These are phyloP conservation scores for Corydoras sp. DNA, from an alignment of 2,113 vertebrate genomes.

Conservation along the genomic window DNA sequence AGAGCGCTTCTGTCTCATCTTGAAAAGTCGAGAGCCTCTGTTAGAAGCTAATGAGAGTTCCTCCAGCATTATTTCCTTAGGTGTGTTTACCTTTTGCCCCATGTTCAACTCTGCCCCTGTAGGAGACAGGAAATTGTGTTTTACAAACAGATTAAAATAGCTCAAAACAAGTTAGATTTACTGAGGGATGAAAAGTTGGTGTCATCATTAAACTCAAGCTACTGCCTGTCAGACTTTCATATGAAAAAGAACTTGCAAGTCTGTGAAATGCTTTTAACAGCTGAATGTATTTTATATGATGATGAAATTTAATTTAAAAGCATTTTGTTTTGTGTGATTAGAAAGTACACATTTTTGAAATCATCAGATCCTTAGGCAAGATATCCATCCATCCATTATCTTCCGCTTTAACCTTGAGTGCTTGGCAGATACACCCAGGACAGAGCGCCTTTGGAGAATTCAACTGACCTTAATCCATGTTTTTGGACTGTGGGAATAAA, in stretches of 20 bases:
- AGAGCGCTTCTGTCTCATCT: conserved; percentile 88
- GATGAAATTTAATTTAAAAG: neutral
- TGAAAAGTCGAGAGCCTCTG: conserved; percentile 89
- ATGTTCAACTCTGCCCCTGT: conserved; percentile 76
- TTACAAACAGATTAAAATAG: neutral
- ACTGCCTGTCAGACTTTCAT: neutral
- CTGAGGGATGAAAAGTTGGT: neutral
- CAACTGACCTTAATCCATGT: too few species aligned
- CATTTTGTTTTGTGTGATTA: too few species aligned
- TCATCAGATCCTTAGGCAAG: too few species aligned
- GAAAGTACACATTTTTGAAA: too few species aligned
- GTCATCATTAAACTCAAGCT: neutral
- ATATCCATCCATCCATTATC: too few species aligned
- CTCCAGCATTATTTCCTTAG: conserved; percentile 95
- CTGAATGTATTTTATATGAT: neutral
- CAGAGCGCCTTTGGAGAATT: too few species aligned
- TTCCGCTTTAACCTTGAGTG: too few species aligned
- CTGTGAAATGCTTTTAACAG: neutral
- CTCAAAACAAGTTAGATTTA: neutral
- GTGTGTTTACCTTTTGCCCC: conserved; percentile 84
- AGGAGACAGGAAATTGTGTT: conserved; percentile 31
- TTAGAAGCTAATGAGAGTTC: conserved; percentile 85
- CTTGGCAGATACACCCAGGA: too few species aligned
- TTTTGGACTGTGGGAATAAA: too few species aligned
- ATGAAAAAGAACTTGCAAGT: neutral